Evolutionary conservation across 2,888 invertebrate species (phyloP).

Genomic region (Perithous albicinctus): DNA sequence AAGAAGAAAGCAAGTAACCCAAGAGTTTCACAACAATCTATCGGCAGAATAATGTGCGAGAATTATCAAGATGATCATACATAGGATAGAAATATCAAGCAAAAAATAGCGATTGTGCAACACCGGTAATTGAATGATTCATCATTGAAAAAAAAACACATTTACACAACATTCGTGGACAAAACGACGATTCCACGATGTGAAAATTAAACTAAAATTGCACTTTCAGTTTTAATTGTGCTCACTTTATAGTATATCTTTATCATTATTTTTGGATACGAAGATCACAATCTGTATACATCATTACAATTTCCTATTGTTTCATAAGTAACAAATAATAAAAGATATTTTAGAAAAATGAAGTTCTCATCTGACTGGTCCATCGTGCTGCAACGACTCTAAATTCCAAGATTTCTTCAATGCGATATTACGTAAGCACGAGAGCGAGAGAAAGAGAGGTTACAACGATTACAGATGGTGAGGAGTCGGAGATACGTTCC

Average conservation of each 20-base stretch:
- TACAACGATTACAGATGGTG: slow-evolving; percentile 8
- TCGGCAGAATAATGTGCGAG: too few species aligned
- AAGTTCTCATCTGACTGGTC: background rate
- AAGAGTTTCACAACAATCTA: too few species aligned
- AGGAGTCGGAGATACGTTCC: background rate
- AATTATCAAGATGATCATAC: too few species aligned
- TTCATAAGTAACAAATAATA: too few species aligned
- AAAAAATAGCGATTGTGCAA: too few species aligned
- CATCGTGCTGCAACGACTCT: background rate
- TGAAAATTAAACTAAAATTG: background rate
- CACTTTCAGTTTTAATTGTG: background rate
- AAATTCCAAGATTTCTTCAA: background rate
- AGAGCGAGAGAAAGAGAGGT: background rate
- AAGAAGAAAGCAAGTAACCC: background rate
- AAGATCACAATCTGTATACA: background rate
- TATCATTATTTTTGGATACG: background rate
- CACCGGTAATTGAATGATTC: too few species aligned
- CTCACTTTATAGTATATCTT: background rate
- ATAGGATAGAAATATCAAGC: too few species aligned
- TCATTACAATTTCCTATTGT: background rate
- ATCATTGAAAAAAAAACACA: too few species aligned
- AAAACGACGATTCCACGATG: background rate
- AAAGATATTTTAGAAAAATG: background rate
- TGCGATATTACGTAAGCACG: background rate
- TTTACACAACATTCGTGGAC: background rate